Evolutionary conservation across 2,113 vertebrate genomes (phyloP).

Genomic region (Pteronura brasiliensis): DNA sequence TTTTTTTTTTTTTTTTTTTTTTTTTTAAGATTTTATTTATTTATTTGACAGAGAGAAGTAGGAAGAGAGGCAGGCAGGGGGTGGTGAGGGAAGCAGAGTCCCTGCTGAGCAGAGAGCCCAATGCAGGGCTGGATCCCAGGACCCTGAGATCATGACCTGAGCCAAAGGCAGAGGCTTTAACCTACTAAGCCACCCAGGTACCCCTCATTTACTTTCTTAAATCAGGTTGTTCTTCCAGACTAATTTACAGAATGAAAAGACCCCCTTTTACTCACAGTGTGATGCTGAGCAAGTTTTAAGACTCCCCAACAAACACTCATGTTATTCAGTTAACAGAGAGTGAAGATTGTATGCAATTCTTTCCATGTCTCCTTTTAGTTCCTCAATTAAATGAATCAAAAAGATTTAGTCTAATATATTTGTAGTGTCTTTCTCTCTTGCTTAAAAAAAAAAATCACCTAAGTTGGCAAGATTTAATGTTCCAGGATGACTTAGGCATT

Average conservation of each 20-base stretch:
- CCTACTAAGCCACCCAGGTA: too few relatives aligned
- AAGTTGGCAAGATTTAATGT: conserved; percentile 43
- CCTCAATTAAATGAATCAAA: background rate
- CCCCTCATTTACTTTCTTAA: background rate
- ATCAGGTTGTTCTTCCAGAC: background rate
- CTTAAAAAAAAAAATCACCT: background rate
- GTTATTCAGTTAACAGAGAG: conserved; percentile 20
- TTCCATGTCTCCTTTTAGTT: conserved; percentile 52
- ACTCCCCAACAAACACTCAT: background rate
- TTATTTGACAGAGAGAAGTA: too few relatives aligned
- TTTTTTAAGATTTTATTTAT: too few relatives aligned
- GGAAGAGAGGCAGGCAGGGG: too few relatives aligned
- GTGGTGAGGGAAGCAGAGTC: too few relatives aligned
- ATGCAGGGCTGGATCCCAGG: too few relatives aligned
- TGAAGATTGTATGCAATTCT: background rate
- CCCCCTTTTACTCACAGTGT: background rate
- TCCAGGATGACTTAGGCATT: background rate
- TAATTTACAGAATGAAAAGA: background rate
- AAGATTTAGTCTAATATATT: background rate
- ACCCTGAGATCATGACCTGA: too few relatives aligned
- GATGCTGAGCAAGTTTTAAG: background rate
- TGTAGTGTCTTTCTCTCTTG: background rate
- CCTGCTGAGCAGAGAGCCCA: too few relatives aligned
- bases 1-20: too few relatives aligned
- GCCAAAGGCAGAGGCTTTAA: too few relatives aligned